Percentiles rank a stretch among this genome's conserved stretches.
Evolutionary conservation across 2,888 invertebrate genomes (phyloP).

Genomic region (Carcina quercana): DNA sequence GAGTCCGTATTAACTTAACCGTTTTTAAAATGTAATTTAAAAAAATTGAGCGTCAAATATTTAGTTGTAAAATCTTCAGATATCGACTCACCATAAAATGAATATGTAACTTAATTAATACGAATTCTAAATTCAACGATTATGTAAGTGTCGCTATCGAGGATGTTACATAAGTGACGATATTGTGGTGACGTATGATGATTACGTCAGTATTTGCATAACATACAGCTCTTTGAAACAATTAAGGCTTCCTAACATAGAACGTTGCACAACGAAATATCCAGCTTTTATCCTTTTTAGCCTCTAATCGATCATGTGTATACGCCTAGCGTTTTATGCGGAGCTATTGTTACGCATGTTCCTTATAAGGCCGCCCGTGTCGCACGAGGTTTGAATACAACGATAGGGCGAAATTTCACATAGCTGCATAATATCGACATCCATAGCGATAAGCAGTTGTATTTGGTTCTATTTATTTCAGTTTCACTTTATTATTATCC

Average conservation of each 20-base stretch:
- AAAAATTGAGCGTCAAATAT: too few species aligned
- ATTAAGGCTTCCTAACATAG: constrained; percentile 5
- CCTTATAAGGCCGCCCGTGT: constrained; percentile 27
- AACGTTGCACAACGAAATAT: constrained; percentile 7
- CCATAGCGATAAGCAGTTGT: background rate
- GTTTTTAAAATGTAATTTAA: too few species aligned
- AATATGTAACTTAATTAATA: too few species aligned
- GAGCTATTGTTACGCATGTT: constrained; percentile 30
- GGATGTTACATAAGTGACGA: background rate
- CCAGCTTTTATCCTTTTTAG: constrained; percentile 4
- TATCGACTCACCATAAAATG: too few species aligned
- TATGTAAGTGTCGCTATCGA: too few species aligned
- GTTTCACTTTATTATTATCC: too few species aligned
- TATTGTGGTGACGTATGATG: background rate
- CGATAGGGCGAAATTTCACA: constrained; percentile 42
- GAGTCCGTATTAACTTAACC: too few species aligned
- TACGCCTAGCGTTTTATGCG: constrained; percentile 41
- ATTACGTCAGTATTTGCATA: too few species aligned
- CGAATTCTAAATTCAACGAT: too few species aligned
- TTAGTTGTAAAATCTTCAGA: too few species aligned
- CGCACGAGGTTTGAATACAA: constrained; percentile 42
- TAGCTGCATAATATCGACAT: constrained; percentile 15
- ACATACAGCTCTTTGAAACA: constrained; percentile 2
- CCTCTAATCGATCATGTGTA: constrained; percentile 34
- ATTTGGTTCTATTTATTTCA: background rate